Base-by-base conservation (phyloP, 2,888 invertebrate genomes). In the Oegoconia quadripuncta region DNA sequence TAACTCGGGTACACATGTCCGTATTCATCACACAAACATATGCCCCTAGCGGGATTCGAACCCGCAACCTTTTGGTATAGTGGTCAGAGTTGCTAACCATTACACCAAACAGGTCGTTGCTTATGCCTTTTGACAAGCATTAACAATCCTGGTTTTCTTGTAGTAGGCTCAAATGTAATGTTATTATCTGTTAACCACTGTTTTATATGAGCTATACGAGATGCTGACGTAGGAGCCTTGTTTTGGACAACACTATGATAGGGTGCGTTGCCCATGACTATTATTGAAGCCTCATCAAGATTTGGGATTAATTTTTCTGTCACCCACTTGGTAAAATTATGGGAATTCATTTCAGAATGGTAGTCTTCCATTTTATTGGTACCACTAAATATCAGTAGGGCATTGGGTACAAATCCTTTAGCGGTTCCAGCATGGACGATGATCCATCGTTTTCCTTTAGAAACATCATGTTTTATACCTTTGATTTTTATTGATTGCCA, bases 401-500 rank as follows among this genome's bases (percentile, higher is more conserved):
- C 14, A 14, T 38, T 38, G 12, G 36, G 35, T n/a, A 42, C 28
- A 32, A 42, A 42, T 3, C 35, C 42, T 12, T 32, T 28, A 23
- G 20, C 35, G 11, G 18, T 17, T 25, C 43, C 37, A 18, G 39
- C 43, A 13, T 43, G 34, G 2, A 39, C 36, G 2, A 39, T 34
- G 7, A 42, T 39, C 34, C 34, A 37, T 18, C 40, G 16, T 12
- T n/a, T 27, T 11, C 27, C 27, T 18, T 18, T 27, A n/a, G 32
- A 32, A 29, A 30, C 18, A 8, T 31, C 8, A 12, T 30, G 3
- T 9, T 2, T 8, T 4, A 32, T 18, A 7, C 31, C 17, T 3
- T 9, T 8, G 13, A 17, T n/a, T 31, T 44, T 33, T 9, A 35
- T 30, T 2, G 44, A 42, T 20, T 57, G 50, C 52, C 56, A 54